phyloP scores from a whole-genome alignment of 2,797 vertebrate species.

The Hyperoplus lanceolatus region DNA sequence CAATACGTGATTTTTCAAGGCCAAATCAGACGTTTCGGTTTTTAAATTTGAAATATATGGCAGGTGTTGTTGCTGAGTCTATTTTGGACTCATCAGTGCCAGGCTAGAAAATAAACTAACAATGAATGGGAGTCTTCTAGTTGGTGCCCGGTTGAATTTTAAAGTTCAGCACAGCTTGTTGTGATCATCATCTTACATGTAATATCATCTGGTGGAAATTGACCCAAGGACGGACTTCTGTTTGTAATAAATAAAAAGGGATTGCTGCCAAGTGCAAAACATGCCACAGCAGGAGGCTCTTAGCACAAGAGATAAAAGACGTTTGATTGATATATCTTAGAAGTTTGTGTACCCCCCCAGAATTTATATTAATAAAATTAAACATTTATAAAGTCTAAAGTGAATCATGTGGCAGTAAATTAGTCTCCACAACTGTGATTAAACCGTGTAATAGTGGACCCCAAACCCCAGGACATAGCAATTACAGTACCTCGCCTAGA shows the following conservation, averaged over 20 bases:
- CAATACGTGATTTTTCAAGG: not conserved
- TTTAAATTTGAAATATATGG: not conserved
- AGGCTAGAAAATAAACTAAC: not conserved
- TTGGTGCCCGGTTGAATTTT: not conserved
- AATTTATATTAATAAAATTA: too few species aligned
- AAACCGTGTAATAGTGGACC: not conserved
- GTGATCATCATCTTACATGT: not conserved
- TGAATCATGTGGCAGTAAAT: not conserved
- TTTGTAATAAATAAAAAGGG: slow-evolving; percentile 4
- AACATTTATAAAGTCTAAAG: not conserved
- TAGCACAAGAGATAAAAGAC: not conserved
- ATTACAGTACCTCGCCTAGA: not conserved
- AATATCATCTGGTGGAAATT: slow-evolving; percentile 1
- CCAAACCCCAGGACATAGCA: not conserved
- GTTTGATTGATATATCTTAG: not conserved
- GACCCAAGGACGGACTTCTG: not conserved
- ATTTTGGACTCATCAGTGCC: not conserved
- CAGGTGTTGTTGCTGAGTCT: not conserved
- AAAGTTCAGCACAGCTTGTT: not conserved
- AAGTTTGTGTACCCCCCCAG: not conserved
- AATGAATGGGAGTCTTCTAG: not conserved
- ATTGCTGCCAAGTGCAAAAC: slow-evolving; percentile 1
- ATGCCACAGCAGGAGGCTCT: not conserved
- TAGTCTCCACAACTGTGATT: slow-evolving; percentile 17
- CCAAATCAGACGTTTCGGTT: not conserved